These are phyloP conservation scores for Toxotes jaculatrix DNA, from an alignment of 2,113 vertebrate genomes.

Conservation along the genomic window DNA sequence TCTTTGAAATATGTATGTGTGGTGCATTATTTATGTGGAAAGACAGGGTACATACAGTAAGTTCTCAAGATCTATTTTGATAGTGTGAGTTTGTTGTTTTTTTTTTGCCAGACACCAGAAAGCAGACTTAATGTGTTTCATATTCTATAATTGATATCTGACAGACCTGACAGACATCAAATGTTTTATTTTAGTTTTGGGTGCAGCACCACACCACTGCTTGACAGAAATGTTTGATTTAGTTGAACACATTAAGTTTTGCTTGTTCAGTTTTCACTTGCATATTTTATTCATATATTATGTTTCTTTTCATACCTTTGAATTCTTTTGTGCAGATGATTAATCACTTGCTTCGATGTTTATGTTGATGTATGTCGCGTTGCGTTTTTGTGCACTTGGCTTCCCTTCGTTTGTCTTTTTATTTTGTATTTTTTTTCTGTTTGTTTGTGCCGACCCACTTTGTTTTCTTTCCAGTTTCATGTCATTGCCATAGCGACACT, in stretches of 20 bases:
- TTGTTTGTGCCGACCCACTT: constrained; percentile 80
- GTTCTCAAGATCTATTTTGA: constrained; percentile 62
- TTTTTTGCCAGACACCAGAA: constrained; percentile 39
- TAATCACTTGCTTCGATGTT: constrained; percentile 79
- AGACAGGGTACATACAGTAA: constrained; percentile 38
- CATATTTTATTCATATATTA: constrained; percentile 71
- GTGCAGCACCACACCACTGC: constrained; percentile 30
- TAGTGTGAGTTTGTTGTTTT: background rate
- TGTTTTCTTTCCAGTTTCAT: constrained; percentile 86
- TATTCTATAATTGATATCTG: constrained; percentile 56
- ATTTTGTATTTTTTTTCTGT: constrained; percentile 58
- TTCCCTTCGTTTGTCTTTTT: constrained; percentile 48
- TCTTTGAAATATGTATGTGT: constrained; percentile 77
- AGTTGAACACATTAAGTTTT: constrained; percentile 63
- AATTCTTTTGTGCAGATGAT: constrained; percentile 74
- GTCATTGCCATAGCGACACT: constrained; percentile 85
- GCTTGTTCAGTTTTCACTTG: constrained; percentile 67
- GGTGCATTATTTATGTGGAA: constrained; percentile 74
- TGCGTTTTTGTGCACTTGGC: constrained; percentile 71
- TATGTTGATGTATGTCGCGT: constrained; percentile 75
- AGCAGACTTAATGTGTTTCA: constrained; percentile 54
- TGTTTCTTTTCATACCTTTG: constrained; percentile 73
- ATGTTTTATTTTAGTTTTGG: constrained; percentile 43
- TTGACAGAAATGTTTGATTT: constrained; percentile 49
- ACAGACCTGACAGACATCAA: constrained; percentile 19